Evolutionary conservation across 23 tunicate genomes (phyloP), one percentile per base, ranked within the genome.

Genomic region (Corella eumyota): DNA sequence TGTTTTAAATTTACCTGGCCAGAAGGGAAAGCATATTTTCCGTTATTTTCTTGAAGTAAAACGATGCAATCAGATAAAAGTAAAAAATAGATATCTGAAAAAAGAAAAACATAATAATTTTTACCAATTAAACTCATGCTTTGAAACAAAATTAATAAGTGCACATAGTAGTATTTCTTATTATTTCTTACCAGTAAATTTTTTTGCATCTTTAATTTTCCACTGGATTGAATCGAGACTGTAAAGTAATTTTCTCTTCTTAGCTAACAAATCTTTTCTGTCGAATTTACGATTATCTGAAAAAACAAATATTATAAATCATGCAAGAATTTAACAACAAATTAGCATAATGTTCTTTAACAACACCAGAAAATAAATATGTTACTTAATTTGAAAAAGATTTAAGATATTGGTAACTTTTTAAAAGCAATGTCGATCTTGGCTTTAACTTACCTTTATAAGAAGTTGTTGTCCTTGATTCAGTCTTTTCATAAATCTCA

Each of bases 41-140:
- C 90, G 58, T 73, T 73, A 77, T 73, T 88, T 44, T 88, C 96
- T 58, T 88, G 96, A 53, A 88, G 53, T n/a, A 88, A 52, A 20
- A 88, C 81, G 34, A 88, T 56, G 62, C 76, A 78, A 64, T 88
- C 96, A 29, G 81, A 45, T 19, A 88, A 56, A 6, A 88, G 61
- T 4, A 88, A 47, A 36, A 88, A 25, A 30, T 51, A 50, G 36
- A 74, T 50, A 30, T 88, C 95, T 76, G 85, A 21, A 61, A 67
- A 19, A 34, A 38, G 24, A 56, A 20, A 56, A 15, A n/a, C n/a
- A n/a, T n/a, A n/a, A n/a, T n/a, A n/a, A n/a, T n/a, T n/a, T n/a
- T n/a, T n/a, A n/a, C n/a, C n/a, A n/a, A n/a, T n/a, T n/a, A 40
- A 40, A 40, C 11, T 9, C 15, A 15, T 40, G 48, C 15, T 40